These are phyloP conservation scores for Alauda arvensis DNA, from an alignment of 2,797 vertebrate genomes.

Conservation along the genomic window DNA sequence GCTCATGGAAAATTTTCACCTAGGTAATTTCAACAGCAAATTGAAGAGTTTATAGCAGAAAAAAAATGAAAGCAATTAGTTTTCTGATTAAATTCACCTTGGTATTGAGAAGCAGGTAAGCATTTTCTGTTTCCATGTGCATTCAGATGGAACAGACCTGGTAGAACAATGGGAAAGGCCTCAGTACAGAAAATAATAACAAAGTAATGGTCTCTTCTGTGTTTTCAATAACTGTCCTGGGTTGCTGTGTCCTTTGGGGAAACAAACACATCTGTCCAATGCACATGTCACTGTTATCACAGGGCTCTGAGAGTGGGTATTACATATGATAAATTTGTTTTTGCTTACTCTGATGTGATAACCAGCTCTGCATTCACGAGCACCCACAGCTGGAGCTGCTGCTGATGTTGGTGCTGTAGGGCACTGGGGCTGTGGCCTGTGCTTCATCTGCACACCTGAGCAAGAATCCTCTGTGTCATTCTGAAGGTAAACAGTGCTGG, in stretches of 20 bases:
- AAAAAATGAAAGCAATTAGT: constrained; percentile 53
- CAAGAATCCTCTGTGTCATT: not conserved
- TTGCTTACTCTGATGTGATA: not conserved
- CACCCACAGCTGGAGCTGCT: no score
- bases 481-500: not conserved
- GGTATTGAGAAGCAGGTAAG: constrained; percentile 16
- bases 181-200: not conserved
- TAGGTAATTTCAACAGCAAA: constrained; percentile 19
- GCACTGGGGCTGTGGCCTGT: accelerated
- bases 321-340: accelerated
- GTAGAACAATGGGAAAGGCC: not conserved
- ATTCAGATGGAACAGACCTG: not conserved
- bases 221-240: not conserved
- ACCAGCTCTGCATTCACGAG: not conserved
- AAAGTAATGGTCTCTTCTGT: constrained; percentile 12
- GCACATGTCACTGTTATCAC: not conserved
- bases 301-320: not conserved
- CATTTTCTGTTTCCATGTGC: constrained; percentile 18
- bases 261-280: not conserved
- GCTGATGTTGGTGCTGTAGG: accelerated
- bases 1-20: constrained; percentile 5
- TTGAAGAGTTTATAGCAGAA: constrained; percentile 32
- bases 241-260: not conserved
- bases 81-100: constrained; percentile 50
- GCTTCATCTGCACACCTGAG: not conserved